These are phyloP conservation scores for Alouatta caraya DNA, from an alignment of 2,797 vertebrate species.

Conservation along the genomic window DNA sequence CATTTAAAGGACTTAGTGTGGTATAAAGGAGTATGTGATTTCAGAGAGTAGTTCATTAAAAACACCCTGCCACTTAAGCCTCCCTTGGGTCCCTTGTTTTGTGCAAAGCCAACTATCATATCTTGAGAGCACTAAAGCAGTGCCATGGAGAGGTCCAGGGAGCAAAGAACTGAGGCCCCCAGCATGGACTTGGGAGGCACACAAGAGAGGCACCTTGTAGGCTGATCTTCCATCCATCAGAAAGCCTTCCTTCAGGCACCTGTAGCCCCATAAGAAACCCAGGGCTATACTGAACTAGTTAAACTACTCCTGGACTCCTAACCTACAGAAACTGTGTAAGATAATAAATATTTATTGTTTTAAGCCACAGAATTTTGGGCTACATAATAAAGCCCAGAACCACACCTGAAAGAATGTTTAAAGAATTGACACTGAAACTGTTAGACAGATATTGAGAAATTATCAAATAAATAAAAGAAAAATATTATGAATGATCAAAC, in stretches of 20 bases:
- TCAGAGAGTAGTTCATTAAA: not conserved
- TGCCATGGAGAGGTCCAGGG: not conserved
- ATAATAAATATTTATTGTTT: not conserved
- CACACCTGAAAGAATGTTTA: not conserved
- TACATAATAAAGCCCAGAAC: not conserved
- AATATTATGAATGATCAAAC: not conserved
- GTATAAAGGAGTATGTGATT: not conserved
- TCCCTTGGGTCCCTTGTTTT: not conserved
- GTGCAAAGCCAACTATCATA: not conserved
- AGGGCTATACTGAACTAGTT: not conserved
- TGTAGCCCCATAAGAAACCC: not conserved
- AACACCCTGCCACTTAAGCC: not conserved
- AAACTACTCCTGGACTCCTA: not conserved
- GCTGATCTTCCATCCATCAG: not conserved
- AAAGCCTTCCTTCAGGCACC: not conserved
- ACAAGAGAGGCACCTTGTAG: accelerated
- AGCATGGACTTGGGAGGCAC: not conserved
- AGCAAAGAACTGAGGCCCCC: not conserved
- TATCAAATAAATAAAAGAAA: not conserved
- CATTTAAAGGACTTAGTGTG: not conserved
- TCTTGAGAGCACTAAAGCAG: not conserved
- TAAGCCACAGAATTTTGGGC: not conserved
- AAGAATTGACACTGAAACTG: not conserved
- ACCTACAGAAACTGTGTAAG: not conserved
- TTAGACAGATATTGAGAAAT: not conserved